These are phyloP conservation scores for Lamprologus lemairii DNA, from an alignment of 2,113 vertebrate genomes.

Conservation along the genomic window DNA sequence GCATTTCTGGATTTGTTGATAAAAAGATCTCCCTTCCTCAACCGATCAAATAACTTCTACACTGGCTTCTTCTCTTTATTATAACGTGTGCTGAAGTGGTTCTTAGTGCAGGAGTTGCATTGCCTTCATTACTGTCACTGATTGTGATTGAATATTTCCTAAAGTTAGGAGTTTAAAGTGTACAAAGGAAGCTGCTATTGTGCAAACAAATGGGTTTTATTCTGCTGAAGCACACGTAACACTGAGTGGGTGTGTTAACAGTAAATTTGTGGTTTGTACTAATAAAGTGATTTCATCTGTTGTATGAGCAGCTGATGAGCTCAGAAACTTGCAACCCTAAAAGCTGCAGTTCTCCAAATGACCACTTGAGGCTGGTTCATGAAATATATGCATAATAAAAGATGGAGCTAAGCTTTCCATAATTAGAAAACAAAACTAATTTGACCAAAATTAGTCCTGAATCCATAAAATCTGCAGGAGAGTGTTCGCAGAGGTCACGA, in stretches of 20 bases:
- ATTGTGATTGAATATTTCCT: not conserved
- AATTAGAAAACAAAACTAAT: not conserved
- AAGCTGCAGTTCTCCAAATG: not conserved
- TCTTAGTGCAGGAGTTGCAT: not conserved
- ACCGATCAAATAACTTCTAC: not conserved
- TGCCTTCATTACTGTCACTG: not conserved
- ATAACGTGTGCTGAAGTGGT: not conserved
- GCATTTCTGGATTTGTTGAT: accelerated
- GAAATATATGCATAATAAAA: not conserved
- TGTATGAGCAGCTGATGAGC: not conserved
- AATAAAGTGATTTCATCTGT: accelerated
- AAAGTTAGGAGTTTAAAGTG: not conserved
- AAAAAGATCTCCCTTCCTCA: not conserved
- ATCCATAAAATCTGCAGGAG: not conserved
- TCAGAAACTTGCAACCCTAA: accelerated
- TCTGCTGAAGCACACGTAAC: accelerated
- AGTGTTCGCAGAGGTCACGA: not conserved
- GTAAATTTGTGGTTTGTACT: accelerated
- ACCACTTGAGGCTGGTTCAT: not conserved
- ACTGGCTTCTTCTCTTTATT: not conserved
- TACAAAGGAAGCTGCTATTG: not conserved
- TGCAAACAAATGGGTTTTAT: not conserved
- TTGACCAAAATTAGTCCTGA: not conserved
- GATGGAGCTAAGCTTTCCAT: accelerated
- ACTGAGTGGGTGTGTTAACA: not conserved